Evolutionary conservation across 2,888 invertebrate genomes (phyloP).

Genomic region (Actias luna): DNA sequence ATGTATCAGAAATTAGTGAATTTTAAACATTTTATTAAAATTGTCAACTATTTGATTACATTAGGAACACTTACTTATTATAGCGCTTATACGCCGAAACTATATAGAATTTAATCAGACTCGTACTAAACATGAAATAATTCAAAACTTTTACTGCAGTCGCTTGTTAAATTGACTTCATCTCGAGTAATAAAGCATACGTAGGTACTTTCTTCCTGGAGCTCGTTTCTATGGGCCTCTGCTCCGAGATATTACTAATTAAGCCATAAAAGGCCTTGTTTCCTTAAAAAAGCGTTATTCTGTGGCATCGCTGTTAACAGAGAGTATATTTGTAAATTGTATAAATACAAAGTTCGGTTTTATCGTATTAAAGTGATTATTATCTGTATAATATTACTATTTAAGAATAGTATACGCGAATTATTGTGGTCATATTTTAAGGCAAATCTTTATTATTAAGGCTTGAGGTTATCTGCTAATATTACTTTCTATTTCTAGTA

Average conservation of each 20-base stretch:
- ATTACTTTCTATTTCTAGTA: too few relatives aligned
- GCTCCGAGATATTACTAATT: constrained; percentile 67
- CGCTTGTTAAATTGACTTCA: constrained; percentile 54
- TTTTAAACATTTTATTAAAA: neutral
- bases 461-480: too few relatives aligned
- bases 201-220: constrained; percentile 44
- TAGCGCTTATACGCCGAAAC: constrained; percentile 3
- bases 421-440: too few relatives aligned
- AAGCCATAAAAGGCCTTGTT: constrained; percentile 67
- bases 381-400: too few relatives aligned
- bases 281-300: constrained; percentile 62
- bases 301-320: constrained; percentile 44
- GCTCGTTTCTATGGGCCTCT: constrained; percentile 34
- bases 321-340: constrained; percentile 24
- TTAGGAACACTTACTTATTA: too few relatives aligned
- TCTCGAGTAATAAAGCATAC: constrained; percentile 52
- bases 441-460: too few relatives aligned
- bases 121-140: constrained; percentile 26
- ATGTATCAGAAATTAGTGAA: too few relatives aligned
- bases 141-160: constrained; percentile 34
- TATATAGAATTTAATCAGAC: neutral
- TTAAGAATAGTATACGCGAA: too few relatives aligned
- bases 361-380: neutral
- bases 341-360: constrained; percentile 11
- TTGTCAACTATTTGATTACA: too few relatives aligned